Conservation (phyloP, 2,888 invertebrate species). For the Acheta domesticus region DNA sequence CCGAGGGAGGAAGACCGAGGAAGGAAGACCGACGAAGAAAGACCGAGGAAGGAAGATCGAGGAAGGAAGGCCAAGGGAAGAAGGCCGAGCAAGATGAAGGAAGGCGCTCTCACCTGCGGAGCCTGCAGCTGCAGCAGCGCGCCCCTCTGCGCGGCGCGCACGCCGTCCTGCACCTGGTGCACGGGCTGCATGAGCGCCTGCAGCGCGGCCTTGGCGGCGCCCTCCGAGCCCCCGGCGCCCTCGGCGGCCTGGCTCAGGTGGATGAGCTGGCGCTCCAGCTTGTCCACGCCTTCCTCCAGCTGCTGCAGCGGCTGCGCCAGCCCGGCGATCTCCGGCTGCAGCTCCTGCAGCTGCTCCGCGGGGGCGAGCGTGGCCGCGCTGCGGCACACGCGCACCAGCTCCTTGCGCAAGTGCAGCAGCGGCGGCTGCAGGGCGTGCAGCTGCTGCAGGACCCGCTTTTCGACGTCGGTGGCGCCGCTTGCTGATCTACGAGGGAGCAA, state of each 20-base stretch:
- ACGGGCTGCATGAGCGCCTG: background rate
- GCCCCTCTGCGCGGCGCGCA: background rate
- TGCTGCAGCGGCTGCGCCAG: conserved; percentile 30
- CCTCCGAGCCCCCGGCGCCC: conserved; percentile 1
- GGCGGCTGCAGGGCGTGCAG: background rate
- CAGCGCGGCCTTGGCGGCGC: background rate
- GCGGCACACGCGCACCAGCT: background rate
- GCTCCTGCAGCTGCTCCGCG: background rate
- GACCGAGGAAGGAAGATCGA: too few species aligned
- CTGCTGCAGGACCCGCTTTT: background rate
- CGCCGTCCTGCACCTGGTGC: conserved; percentile 6
- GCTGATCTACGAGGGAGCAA: background rate
- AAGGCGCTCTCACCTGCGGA: background rate
- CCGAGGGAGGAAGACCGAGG: too few species aligned
- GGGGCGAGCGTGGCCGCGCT: too few species aligned
- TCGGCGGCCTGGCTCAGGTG: background rate
- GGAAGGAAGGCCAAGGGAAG: too few species aligned
- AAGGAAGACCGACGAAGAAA: too few species aligned
- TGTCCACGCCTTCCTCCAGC: conserved; percentile 29
- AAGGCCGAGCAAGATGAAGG: too few species aligned
- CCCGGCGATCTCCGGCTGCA: conserved; percentile 3
- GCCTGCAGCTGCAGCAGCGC: background rate
- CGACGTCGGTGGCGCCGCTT: background rate
- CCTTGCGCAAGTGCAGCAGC: background rate
- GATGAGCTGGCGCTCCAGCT: conserved; percentile 18